Conservation (phyloP, 1,140 invertebrate species). For the Magallana angulata region DNA sequence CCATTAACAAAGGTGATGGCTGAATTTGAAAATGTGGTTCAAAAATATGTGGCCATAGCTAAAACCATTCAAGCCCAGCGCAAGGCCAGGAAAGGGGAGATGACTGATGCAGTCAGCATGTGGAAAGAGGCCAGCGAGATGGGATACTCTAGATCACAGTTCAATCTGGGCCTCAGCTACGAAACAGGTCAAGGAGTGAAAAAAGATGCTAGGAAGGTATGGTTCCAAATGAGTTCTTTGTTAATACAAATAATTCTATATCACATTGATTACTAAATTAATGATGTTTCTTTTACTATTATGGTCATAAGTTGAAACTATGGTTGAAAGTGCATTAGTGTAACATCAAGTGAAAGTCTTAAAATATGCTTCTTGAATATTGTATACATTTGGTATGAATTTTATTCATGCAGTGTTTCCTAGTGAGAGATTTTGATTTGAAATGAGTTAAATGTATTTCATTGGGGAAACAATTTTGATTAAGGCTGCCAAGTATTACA, state of each 20-base stretch:
- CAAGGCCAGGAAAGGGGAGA: constrained; percentile 59
- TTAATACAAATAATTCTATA: too few relatives aligned
- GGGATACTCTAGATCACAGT: constrained; percentile 72
- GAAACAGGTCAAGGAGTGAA: constrained; percentile 74
- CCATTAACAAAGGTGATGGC: constrained; percentile 58
- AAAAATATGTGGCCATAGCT: constrained; percentile 64
- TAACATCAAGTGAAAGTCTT: too few relatives aligned
- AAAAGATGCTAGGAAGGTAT: constrained; percentile 70
- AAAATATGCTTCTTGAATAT: too few relatives aligned
- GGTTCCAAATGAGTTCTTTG: background rate
- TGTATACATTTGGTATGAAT: too few relatives aligned
- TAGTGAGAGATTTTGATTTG: too few relatives aligned
- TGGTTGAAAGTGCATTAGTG: too few relatives aligned
- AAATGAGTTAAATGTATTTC: too few relatives aligned
- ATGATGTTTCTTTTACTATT: too few relatives aligned
- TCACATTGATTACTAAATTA: too few relatives aligned
- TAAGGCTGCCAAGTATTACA: constrained; percentile 70
- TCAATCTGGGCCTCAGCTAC: constrained; percentile 77
- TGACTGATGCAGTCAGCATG: constrained; percentile 63
- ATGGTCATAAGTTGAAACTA: too few relatives aligned
- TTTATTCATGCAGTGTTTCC: too few relatives aligned
- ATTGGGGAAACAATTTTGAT: background rate
- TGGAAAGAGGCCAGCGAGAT: constrained; percentile 68
- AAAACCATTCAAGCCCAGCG: constrained; percentile 64
- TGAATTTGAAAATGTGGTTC: constrained; percentile 66